Conservation (phyloP, 2,113 vertebrate genomes). For the Manacus vitellinus region DNA sequence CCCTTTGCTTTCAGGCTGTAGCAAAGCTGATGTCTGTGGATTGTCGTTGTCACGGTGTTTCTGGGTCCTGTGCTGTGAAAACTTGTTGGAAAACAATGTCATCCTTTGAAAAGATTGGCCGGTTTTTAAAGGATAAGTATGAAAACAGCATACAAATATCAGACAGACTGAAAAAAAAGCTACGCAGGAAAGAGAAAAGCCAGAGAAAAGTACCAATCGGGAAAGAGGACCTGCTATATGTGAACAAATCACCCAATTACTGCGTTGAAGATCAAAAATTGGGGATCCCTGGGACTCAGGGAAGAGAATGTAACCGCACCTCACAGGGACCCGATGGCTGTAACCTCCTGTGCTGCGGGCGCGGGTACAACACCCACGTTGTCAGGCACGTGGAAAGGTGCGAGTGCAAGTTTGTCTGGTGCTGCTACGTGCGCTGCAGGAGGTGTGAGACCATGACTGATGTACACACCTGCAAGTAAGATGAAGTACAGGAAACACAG, state of each 20-base stretch:
- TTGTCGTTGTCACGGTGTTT: slow-evolving; percentile 95
- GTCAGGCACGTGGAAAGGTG: slow-evolving; percentile 90
- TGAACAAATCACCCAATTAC: slow-evolving; percentile 95
- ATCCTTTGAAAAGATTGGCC: slow-evolving; percentile 87
- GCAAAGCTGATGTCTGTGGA: slow-evolving; percentile 89
- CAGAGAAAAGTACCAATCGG: slow-evolving; percentile 73
- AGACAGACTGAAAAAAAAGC: slow-evolving; percentile 81
- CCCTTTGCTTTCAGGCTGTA: slow-evolving; percentile 82
- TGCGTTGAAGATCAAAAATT: slow-evolving; percentile 86
- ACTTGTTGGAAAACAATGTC: slow-evolving; percentile 96
- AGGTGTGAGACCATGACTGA: slow-evolving; percentile 96
- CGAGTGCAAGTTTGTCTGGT: slow-evolving; percentile 97
- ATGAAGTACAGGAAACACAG: rapidly evolving
- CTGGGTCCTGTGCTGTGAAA: slow-evolving; percentile 96
- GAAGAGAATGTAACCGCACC: slow-evolving; percentile 89
- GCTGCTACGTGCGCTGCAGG: slow-evolving; percentile 93
- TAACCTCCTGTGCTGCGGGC: slow-evolving; percentile 92
- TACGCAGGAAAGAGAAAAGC: slow-evolving; percentile 85
- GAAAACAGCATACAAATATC: slow-evolving; percentile 89
- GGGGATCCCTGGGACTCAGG: slow-evolving; percentile 88
- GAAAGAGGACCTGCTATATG: slow-evolving; percentile 87
- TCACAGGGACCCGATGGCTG: slow-evolving; percentile 86
- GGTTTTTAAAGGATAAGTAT: slow-evolving; percentile 90
- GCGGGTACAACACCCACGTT: slow-evolving; percentile 94
- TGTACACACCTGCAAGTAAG: slow-evolving; percentile 93